These are phyloP conservation scores for Tetramorium alpestre DNA, from an alignment of 1,140 invertebrate species.

Conservation along the genomic window DNA sequence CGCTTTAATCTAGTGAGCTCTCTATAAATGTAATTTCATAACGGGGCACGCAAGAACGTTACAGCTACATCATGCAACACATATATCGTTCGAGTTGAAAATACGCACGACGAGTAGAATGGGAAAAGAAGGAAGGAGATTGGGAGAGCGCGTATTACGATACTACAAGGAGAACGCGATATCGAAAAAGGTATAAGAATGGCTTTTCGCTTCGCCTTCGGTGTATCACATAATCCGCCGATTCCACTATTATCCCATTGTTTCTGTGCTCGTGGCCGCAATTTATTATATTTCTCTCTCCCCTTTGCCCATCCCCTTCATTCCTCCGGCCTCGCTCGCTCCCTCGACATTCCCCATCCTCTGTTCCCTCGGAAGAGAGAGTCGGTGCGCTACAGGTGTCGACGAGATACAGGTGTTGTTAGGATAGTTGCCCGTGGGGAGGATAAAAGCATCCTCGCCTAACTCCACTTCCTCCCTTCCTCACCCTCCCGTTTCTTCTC, in stretches of 20 bases:
- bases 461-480: not conserved
- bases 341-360: conserved; percentile 4
- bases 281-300: conserved; percentile 80
- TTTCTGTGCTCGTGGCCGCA: conserved; percentile 76
- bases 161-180: conserved; percentile 70
- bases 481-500: conserved; percentile 2
- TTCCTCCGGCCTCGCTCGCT: conserved; percentile 57
- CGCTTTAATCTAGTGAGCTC: conserved; percentile 49
- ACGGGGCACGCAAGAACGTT: conserved; percentile 20
- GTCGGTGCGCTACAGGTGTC: conserved; percentile 82
- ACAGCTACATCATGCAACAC: not conserved
- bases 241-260: conserved; percentile 81
- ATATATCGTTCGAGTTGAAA: not conserved
- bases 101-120: not conserved
- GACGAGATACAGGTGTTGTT: conserved; percentile 82
- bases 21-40: conserved; percentile 59
- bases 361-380: conserved; percentile 55
- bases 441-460: conserved; percentile 62
- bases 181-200: conserved; percentile 75
- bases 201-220: conserved; percentile 67
- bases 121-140: not conserved
- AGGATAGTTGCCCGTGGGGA: conserved; percentile 69
- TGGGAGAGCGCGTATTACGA: conserved; percentile 46
- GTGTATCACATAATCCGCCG: conserved; percentile 77
- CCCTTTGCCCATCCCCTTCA: not conserved